A percentile compares a stretch with the other conserved stretches of the same genome.
Conservation (phyloP, 2,888 invertebrate genomes). For the Drosophila mimica region DNA sequence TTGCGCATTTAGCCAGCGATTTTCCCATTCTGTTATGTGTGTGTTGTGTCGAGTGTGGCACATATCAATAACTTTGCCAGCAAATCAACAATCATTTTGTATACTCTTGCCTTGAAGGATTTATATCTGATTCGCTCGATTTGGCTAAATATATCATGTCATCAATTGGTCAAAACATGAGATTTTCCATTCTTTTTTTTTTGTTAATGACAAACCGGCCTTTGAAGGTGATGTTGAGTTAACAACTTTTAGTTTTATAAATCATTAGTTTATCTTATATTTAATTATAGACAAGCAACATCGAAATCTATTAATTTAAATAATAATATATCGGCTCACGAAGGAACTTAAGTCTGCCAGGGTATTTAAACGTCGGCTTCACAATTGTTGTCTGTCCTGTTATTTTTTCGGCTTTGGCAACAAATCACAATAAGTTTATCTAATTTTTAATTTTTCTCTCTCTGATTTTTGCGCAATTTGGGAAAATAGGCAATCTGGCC, state of each 20-base stretch:
- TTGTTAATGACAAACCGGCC: not conserved
- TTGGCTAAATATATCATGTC: not conserved
- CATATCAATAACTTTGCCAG: slow-evolving; percentile 4
- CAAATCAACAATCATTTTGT: not conserved
- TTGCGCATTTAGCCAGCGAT: not conserved
- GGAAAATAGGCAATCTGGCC: slow-evolving; percentile 54
- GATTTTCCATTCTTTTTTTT: not conserved
- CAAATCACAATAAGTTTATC: slow-evolving; percentile 5
- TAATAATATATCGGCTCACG: not conserved
- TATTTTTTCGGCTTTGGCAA: not conserved
- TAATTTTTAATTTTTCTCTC: slow-evolving; percentile 19
- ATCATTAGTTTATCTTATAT: not conserved
- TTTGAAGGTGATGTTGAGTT: not conserved
- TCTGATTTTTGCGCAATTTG: slow-evolving; percentile 42
- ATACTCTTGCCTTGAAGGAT: slow-evolving; percentile 10
- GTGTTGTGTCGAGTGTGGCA: not conserved
- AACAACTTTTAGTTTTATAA: not conserved
- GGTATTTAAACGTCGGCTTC: not conserved
- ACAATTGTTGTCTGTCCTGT: not conserved
- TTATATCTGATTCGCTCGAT: not conserved
- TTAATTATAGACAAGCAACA: not conserved
- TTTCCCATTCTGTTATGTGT: not conserved
- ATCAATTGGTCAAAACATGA: not conserved
- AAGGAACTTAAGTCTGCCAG: not conserved
- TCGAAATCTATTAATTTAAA: not conserved